A percentile compares a stretch with the other conserved stretches of the same genome.
Evolutionary conservation across 1,140 invertebrate species (phyloP).

Genomic region (Cotesia glomerata): DNA sequence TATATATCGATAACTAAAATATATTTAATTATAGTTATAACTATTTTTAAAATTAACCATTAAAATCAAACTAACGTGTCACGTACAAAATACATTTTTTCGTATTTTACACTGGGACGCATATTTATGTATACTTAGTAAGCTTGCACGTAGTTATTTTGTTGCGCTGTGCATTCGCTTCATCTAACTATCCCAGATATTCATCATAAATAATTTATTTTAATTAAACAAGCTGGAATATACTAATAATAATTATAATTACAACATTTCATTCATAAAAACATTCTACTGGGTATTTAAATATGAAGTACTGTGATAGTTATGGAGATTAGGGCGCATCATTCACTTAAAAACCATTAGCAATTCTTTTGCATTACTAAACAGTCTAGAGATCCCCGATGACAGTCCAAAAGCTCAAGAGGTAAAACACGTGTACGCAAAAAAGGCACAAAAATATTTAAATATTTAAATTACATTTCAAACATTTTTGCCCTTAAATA

Average conservation of each 20-base stretch:
- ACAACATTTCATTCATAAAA: not conserved
- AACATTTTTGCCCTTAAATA: not conserved
- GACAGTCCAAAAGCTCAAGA: conserved; percentile 8
- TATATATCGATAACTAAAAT: not conserved
- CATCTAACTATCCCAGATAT: not conserved
- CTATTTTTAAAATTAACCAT: not conserved
- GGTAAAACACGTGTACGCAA: conserved; percentile 7
- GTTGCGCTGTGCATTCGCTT: conserved; percentile 28
- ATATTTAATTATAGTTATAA: not conserved
- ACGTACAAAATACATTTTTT: conserved; percentile 4
- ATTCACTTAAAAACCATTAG: conserved; percentile 19
- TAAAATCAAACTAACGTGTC: not conserved
- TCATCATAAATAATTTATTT: no score
- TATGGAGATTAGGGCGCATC: conserved; percentile 19
- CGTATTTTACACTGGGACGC: conserved; percentile 8
- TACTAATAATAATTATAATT: no score
- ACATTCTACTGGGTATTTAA: not conserved
- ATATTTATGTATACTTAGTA: conserved; percentile 20
- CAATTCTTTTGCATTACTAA: not conserved
- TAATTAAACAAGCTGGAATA: not conserved
- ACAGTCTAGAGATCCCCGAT: conserved; percentile 1
- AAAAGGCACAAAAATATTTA: not conserved
- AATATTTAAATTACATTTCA: not conserved
- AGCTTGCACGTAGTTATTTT: conserved; percentile 28
- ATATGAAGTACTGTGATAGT: conserved; percentile 10